Evolutionary conservation across 2,888 invertebrate genomes (phyloP).

Genomic region (Schizotus pectinicornis): DNA sequence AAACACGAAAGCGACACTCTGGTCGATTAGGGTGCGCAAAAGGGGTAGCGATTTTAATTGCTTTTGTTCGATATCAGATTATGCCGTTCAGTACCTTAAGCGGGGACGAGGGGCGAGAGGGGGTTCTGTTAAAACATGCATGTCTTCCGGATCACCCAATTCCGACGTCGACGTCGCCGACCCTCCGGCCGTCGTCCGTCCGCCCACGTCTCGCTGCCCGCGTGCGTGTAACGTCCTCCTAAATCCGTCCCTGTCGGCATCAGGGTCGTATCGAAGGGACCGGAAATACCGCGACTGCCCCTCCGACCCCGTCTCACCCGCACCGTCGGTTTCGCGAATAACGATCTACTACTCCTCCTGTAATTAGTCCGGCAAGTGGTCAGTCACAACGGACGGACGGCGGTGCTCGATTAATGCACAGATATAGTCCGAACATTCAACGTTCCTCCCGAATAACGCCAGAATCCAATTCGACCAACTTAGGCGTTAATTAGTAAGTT

Average conservation of each 20-base stretch:
- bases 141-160: too few relatives aligned
- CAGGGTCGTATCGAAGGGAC: slow-evolving; percentile 29
- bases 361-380: slow-evolving; percentile 39
- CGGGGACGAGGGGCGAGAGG: too few relatives aligned
- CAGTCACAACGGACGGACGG: slow-evolving; percentile 29
- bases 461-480: slow-evolving; percentile 29
- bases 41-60: too few relatives aligned
- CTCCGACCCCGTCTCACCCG: slow-evolving; percentile 1
- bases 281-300: slow-evolving; percentile 32
- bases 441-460: slow-evolving; percentile 28
- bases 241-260: slow-evolving; percentile 17
- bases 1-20: too few relatives aligned
- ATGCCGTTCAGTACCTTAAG: too few relatives aligned
- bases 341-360: slow-evolving; percentile 34
- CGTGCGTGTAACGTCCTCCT: neutral
- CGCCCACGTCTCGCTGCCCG: neutral
- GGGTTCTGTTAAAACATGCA: too few relatives aligned
- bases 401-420: slow-evolving; percentile 33
- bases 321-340: slow-evolving; percentile 29
- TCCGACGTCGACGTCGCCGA: neutral
- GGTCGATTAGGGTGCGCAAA: too few relatives aligned
- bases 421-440: slow-evolving; percentile 21
- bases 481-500: slow-evolving; percentile 26
- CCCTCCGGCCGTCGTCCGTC: neutral
- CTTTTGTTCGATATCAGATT: too few relatives aligned